Conservation (phyloP, 1,140 invertebrate genomes). For the Marisa cornuarietis region DNA sequence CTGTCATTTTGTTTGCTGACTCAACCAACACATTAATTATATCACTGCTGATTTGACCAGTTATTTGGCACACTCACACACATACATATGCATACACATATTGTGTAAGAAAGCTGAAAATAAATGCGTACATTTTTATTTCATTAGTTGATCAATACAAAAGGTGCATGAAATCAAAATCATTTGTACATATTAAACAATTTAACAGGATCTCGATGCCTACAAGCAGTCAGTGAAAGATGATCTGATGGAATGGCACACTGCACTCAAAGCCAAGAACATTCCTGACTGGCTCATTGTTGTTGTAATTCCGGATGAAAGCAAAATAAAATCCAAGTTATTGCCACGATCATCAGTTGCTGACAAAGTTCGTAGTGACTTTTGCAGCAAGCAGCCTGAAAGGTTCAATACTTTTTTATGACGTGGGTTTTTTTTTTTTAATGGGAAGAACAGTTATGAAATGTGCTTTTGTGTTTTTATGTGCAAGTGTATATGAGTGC, state of each 20-base stretch:
- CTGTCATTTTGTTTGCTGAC: no score
- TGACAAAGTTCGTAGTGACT: slow-evolving; percentile 93
- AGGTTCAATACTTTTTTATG: slow-evolving; percentile 67
- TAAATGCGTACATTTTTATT: background rate
- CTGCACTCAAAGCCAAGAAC: slow-evolving; percentile 77
- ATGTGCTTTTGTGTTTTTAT: background rate
- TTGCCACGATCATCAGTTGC: slow-evolving; percentile 90
- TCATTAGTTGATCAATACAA: background rate
- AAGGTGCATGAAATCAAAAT: background rate
- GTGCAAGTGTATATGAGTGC: background rate
- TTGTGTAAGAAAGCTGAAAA: background rate
- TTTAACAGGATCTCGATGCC: slow-evolving; percentile 83
- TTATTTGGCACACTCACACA: background rate
- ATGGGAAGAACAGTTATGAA: background rate
- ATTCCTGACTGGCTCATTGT: slow-evolving; percentile 94
- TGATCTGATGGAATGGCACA: slow-evolving; percentile 88
- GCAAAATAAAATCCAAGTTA: slow-evolving; percentile 83
- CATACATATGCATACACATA: slow-evolving; percentile 4
- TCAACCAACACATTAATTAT: no score
- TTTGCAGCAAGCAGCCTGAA: slow-evolving; percentile 87
- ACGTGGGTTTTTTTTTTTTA: background rate
- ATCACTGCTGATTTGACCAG: background rate
- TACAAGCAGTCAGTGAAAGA: slow-evolving; percentile 88
- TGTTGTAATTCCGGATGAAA: slow-evolving; percentile 90
- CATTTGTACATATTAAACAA: background rate